Conservation (phyloP, 1,140 invertebrate genomes). For the Dreissena rostriformis region DNA sequence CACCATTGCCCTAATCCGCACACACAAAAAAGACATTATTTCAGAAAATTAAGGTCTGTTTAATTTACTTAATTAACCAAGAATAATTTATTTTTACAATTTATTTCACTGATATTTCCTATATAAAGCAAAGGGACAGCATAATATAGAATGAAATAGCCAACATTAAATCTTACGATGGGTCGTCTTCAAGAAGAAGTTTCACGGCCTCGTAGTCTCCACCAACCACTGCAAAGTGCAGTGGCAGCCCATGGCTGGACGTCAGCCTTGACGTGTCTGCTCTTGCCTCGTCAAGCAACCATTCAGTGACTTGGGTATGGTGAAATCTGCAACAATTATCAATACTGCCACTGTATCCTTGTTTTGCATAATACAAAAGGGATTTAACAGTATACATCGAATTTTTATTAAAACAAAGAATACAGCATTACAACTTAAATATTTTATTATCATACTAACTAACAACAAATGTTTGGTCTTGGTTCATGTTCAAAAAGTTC, state of each 20-base stretch:
- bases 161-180: constrained; percentile 62
- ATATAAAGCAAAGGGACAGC: too few relatives aligned
- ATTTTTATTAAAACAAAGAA: not conserved
- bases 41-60: too few relatives aligned
- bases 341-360: not conserved
- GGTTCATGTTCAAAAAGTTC: not conserved
- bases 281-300: constrained; percentile 84
- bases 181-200: constrained; percentile 86
- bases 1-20: too few relatives aligned
- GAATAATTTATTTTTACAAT: too few relatives aligned
- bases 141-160: too few relatives aligned
- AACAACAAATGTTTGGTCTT: not conserved
- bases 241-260: constrained; percentile 85
- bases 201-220: constrained; percentile 92
- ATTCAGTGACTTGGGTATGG: constrained; percentile 83
- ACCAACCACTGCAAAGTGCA: constrained; percentile 92
- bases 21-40: too few relatives aligned
- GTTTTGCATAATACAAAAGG: not conserved
- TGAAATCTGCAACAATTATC: constrained; percentile 79
- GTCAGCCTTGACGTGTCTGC: constrained; percentile 84
- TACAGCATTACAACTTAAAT: not conserved
- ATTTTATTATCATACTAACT: not conserved
- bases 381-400: not conserved
- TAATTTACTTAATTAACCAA: too few relatives aligned
- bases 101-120: too few relatives aligned